Evolutionary conservation across 2,113 vertebrate genomes (phyloP).

Genomic region (Gnathonemus echidnorhynchus): DNA sequence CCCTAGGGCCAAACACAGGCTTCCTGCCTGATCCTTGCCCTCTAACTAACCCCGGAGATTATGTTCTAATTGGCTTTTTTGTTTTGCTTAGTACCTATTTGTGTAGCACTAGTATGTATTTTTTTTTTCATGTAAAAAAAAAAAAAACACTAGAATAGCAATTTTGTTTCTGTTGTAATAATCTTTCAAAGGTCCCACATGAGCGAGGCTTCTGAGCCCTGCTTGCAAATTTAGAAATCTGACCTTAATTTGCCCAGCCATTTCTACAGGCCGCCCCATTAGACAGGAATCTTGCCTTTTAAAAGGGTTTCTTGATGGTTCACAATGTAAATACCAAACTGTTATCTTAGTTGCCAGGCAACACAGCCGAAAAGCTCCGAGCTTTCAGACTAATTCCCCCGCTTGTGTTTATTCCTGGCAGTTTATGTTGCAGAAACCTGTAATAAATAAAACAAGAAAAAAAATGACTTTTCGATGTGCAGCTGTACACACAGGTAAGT

Average conservation of each 20-base stretch:
- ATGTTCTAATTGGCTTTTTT: neutral
- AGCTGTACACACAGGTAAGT: neutral
- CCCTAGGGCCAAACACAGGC: neutral
- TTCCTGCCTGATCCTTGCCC: neutral
- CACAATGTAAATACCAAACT: neutral
- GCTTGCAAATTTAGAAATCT: neutral
- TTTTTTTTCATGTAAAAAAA: neutral
- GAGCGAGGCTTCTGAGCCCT: neutral
- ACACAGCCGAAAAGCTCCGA: neutral
- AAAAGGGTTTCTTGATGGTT: neutral
- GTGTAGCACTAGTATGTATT: neutral
- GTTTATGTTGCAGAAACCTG: conserved; percentile 5
- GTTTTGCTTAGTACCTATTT: neutral
- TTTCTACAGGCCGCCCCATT: neutral
- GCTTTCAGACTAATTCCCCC: neutral
- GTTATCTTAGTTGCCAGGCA: conserved; percentile 6
- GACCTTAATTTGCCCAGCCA: neutral
- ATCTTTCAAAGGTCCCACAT: neutral
- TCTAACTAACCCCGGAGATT: neutral
- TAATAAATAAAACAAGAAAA: neutral
- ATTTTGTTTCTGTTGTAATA: neutral
- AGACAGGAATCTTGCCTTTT: neutral
- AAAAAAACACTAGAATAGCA: neutral
- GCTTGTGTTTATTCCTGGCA: neutral
- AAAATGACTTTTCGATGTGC: neutral